These are phyloP conservation scores for Pyxicephalus adspersus DNA, from an alignment of 2,113 vertebrate species.

Conservation along the genomic window DNA sequence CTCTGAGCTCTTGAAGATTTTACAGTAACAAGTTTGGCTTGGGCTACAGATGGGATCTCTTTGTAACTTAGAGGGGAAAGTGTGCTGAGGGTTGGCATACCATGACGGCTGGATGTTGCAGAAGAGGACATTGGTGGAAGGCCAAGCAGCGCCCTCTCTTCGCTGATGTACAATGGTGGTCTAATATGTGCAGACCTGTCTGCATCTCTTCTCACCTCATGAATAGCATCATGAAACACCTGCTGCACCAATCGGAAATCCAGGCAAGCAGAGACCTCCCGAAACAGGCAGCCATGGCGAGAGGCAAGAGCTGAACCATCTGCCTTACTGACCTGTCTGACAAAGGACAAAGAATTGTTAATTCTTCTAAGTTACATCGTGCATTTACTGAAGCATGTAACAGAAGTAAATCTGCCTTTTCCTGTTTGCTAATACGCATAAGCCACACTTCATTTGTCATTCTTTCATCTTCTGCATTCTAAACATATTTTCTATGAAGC, in stretches of 20 bases:
- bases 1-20: constrained; percentile 90
- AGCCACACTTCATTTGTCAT: not conserved
- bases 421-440: constrained; percentile 1
- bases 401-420: not conserved
- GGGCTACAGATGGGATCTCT: constrained; percentile 86
- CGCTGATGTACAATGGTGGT: constrained; percentile 78
- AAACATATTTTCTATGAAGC: not conserved
- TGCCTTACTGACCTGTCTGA: constrained; percentile 83
- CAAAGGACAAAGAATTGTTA: not conserved
- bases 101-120: constrained; percentile 61
- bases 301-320: constrained; percentile 79
- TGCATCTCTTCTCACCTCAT: constrained; percentile 73
- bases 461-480: constrained; percentile 16
- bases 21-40: constrained; percentile 89
- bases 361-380: not conserved
- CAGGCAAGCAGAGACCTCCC: constrained; percentile 86
- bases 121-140: constrained; percentile 60
- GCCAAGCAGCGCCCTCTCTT: constrained; percentile 72
- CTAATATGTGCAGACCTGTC: constrained; percentile 62
- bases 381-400: not conserved
- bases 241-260: constrained; percentile 80
- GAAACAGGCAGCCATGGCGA: constrained; percentile 79
- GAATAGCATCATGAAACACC: constrained; percentile 82
- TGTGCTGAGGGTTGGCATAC: constrained; percentile 72
- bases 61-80: constrained; percentile 79